These are phyloP conservation scores for Ephestia elutella DNA, from an alignment of 1,140 invertebrate genomes.

Conservation along the genomic window DNA sequence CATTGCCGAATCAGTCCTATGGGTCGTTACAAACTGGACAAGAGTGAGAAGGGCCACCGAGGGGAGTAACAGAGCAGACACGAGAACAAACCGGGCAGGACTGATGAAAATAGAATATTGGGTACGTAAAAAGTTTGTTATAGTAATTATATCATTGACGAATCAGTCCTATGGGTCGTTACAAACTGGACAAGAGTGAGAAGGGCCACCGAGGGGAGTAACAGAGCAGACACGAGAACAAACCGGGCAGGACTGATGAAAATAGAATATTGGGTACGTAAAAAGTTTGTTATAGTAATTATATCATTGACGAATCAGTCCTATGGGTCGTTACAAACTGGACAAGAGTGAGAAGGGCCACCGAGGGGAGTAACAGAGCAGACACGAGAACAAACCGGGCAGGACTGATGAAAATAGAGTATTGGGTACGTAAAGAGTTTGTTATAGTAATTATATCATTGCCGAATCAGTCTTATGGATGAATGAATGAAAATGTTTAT, in stretches of 20 bases:
- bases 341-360: slow-evolving; percentile 78
- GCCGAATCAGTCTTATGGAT: too few relatives aligned
- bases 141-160: too few relatives aligned
- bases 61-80: slow-evolving; percentile 71
- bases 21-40: slow-evolving; percentile 76
- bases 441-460: too few relatives aligned
- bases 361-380: slow-evolving; percentile 70
- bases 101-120: slow-evolving; percentile 77
- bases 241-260: slow-evolving; percentile 76
- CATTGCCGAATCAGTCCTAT: too few relatives aligned
- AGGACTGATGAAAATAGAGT: slow-evolving; percentile 77
- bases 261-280: slow-evolving; percentile 77
- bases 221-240: slow-evolving; percentile 64
- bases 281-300: too few relatives aligned
- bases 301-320: too few relatives aligned
- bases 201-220: slow-evolving; percentile 77
- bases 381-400: slow-evolving; percentile 75
- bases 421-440: slow-evolving; percentile 76
- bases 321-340: slow-evolving; percentile 76
- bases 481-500: too few relatives aligned
- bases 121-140: too few relatives aligned
- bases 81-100: slow-evolving; percentile 75
- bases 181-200: slow-evolving; percentile 76
- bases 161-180: too few relatives aligned
- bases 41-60: slow-evolving; percentile 77